Evolutionary conservation across 2,888 invertebrate genomes (phyloP).

Genomic region (Ischnura elegans): DNA sequence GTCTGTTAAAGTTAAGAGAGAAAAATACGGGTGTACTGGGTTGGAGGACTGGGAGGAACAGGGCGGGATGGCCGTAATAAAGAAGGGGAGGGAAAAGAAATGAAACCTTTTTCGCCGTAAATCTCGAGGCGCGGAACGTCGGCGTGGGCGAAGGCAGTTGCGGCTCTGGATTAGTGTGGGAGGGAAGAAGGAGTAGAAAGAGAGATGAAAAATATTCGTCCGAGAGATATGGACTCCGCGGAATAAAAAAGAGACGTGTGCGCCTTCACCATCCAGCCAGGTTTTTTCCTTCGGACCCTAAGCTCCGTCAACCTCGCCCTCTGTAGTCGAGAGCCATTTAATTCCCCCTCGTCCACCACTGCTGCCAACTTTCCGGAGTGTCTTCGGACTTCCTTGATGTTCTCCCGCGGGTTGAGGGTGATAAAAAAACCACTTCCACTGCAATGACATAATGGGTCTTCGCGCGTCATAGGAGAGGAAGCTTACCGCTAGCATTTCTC

Average conservation of each 20-base stretch:
- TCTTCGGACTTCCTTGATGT: neutral
- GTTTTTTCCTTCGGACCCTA: neutral
- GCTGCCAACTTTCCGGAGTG: neutral
- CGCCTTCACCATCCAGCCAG: neutral
- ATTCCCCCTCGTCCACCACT: neutral
- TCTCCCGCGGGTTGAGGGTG: neutral
- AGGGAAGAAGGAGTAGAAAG: neutral
- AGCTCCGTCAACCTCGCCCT: neutral
- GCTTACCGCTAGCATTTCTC: neutral
- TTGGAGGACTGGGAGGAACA: neutral
- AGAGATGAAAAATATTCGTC: neutral
- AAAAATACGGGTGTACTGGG: neutral
- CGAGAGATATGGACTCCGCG: neutral
- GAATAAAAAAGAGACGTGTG: too few relatives aligned
- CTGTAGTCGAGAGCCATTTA: neutral
- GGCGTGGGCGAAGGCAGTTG: neutral
- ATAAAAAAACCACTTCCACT: neutral
- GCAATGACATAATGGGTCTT: neutral
- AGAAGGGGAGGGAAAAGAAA: neutral
- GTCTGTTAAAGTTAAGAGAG: too few relatives aligned
- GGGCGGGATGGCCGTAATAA: neutral
- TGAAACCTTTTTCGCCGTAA: neutral
- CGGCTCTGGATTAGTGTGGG: constrained; percentile 6
- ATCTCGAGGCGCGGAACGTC: neutral
- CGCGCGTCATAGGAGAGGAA: neutral